Conservation (phyloP, 2,113 vertebrate species). For the Dicerorhinus sumatrensis region DNA sequence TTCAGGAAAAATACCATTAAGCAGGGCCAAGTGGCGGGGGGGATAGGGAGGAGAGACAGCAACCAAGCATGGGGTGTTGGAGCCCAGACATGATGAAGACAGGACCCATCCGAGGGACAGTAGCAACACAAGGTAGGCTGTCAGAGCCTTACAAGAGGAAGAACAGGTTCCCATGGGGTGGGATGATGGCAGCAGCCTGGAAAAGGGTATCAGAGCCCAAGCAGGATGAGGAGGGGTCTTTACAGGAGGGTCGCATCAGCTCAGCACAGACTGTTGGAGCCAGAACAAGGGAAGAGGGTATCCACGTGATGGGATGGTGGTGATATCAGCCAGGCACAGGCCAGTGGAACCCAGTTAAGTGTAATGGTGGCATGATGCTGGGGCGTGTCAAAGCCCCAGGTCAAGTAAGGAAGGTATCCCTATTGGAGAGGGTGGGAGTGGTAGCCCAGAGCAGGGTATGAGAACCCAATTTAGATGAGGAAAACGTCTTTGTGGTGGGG, state of each 20-base stretch:
- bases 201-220: neutral
- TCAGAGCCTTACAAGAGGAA: neutral
- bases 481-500: neutral
- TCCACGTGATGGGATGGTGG: neutral
- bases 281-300: neutral
- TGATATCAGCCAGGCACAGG: neutral
- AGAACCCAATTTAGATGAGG: neutral
- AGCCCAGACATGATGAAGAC: too few species aligned
- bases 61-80: neutral
- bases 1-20: neutral
- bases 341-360: neutral
- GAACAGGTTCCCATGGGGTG: neutral
- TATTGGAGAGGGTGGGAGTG: neutral
- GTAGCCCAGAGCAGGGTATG: neutral
- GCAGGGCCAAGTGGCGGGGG: neutral
- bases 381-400: neutral
- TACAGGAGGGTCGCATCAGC: neutral
- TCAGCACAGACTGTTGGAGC: neutral
- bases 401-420: neutral
- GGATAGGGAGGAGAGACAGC: rapidly evolving
- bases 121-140: neutral
- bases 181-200: neutral
- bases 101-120: neutral
- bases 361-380: too few species aligned
- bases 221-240: neutral